Conservation (phyloP, 2,797 vertebrate genomes). For the Adrianichthys oophorus region DNA sequence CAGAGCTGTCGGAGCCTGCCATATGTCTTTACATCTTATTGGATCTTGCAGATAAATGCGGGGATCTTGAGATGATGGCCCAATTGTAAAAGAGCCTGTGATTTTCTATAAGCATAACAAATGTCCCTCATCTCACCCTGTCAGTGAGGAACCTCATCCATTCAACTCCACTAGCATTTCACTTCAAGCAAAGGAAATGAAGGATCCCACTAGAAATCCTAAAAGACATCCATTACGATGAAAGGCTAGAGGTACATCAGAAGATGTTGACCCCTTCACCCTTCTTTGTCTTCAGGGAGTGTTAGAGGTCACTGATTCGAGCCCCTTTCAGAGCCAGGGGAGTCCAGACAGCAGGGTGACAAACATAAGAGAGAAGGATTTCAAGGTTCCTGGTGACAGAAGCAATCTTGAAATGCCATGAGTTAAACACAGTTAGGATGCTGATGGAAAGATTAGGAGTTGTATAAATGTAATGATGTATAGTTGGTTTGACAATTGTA, state of each 20-base stretch:
- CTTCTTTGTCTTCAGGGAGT: constrained; percentile 47
- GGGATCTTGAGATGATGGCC: constrained; percentile 37
- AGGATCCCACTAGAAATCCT: constrained; percentile 57
- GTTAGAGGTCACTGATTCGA: constrained; percentile 39
- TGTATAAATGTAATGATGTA: neutral
- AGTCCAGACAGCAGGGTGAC: constrained; percentile 54
- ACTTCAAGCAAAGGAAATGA: constrained; percentile 57
- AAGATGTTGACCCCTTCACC: constrained; percentile 57
- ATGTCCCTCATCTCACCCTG: constrained; percentile 50
- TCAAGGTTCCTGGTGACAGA: constrained; percentile 51
- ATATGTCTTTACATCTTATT: constrained; percentile 55
- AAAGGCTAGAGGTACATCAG: constrained; percentile 32
- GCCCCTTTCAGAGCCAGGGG: constrained; percentile 46
- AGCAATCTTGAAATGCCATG: constrained; percentile 27
- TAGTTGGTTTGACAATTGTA: neutral
- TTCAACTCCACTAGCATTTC: constrained; percentile 51
- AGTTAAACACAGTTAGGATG: constrained; percentile 17
- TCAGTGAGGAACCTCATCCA: constrained; percentile 46
- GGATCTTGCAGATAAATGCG: constrained; percentile 42
- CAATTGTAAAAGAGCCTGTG: constrained; percentile 41
- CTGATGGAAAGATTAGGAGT: neutral
- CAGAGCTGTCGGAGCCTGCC: constrained; percentile 39
- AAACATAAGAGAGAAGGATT: constrained; percentile 38
- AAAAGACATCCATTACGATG: constrained; percentile 61
- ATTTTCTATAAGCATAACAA: constrained; percentile 59